Conservation (phyloP, 2,113 vertebrate species). For the Dolichotis patagonum region DNA sequence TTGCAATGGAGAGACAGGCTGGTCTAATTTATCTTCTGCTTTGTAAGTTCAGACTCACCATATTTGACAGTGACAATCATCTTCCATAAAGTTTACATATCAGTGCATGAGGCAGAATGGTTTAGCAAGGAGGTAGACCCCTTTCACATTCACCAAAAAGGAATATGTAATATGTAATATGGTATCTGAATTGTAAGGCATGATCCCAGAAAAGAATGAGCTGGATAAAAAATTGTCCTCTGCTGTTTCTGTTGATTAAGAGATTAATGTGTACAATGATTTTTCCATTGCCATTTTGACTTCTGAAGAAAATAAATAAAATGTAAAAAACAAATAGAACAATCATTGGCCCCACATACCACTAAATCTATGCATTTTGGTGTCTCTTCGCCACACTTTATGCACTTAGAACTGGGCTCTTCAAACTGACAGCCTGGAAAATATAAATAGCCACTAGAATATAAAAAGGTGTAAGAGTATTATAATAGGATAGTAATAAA, state of each 20-base stretch:
- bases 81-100: neutral
- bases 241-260: neutral
- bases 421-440: neutral
- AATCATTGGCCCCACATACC: neutral
- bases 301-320: neutral
- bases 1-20: constrained; percentile 14
- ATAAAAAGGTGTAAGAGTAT: neutral
- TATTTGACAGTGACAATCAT: neutral
- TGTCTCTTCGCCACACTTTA: neutral
- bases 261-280: neutral
- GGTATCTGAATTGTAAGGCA: neutral
- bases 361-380: neutral
- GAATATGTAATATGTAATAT: neutral
- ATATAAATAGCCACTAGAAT: neutral
- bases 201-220: neutral
- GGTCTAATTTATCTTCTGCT: neutral
- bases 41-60: neutral
- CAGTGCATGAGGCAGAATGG: neutral
- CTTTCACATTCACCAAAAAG: neutral
- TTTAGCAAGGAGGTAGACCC: neutral
- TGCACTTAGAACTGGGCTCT: neutral
- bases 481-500: neutral
- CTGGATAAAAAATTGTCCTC: neutral
- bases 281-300: neutral
- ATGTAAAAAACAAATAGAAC: neutral